Base-by-base conservation (phyloP, 2,113 vertebrate species). In the Colinus virginianus region DNA sequence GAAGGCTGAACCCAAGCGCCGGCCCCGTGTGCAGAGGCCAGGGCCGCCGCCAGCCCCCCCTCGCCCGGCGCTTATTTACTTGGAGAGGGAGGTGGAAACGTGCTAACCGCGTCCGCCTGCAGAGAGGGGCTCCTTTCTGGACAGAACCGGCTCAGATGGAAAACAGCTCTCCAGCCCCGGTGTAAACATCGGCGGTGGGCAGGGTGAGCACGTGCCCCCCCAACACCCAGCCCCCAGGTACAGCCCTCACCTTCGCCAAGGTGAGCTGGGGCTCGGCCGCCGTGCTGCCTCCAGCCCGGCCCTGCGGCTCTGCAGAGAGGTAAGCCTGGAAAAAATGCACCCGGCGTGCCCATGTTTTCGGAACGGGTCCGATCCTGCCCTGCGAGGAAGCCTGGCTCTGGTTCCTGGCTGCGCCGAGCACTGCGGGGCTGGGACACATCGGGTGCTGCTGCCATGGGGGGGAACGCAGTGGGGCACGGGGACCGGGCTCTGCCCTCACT, bases 261-360 rank as follows among this genome's bases (percentile, higher is more conserved):
- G 34, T 17, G 55, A 74, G 40, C 40, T 3, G 26, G 61, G 75
- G 40, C 1, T 78, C 56, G 1, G 46, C 18, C 26, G 26, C 25
- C 2, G 66, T 34, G 4, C 26, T 75, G 80, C 90, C 83, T 26
- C 26, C 51, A 53, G 13, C 66, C 68, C 40, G 11, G 49, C 40
- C 18, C 11, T 8, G 48, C 43, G n/a, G 71, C 90, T 88, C 90
- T 38, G 2, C 5, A 40, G 90, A 56, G 94, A 95, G 95, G 95
- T 95, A 96, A 96, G 92, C 76, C 63, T 74, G 94, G 92, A 96
- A 96, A 95, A 95, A 88, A 90, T 83, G 82, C 46, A 11, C 62
- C 78, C 42, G 11, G 45, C 42, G 3, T 46, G 78, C 59, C 45
- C 46, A 28, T 90, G 90, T 82, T 91, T 91, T 91, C 2, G 43